Evolutionary conservation across 2,797 vertebrate species (phyloP).

Genomic region (Columba guinea): DNA sequence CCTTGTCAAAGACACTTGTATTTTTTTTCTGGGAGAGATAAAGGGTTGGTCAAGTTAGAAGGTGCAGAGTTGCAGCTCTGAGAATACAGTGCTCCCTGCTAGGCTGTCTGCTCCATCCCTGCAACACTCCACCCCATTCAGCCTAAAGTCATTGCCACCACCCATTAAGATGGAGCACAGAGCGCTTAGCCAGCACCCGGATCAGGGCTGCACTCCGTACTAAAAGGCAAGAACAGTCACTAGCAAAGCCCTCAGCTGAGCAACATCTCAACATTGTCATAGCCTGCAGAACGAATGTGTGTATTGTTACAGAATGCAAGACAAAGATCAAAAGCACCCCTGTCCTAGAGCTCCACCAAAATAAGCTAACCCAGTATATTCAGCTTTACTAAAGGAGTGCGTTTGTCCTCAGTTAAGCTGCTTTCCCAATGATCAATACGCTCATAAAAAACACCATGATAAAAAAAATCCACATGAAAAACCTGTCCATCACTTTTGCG

Average conservation of each 20-base stretch:
- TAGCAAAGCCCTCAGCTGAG: not conserved
- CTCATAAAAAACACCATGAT: slow-evolving; percentile 99
- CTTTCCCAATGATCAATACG: slow-evolving; percentile 91
- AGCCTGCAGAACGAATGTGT: not conserved
- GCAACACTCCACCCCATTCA: not conserved
- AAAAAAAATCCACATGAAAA: slow-evolving; percentile 99
- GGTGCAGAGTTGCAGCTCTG: not conserved
- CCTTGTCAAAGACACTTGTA: not conserved
- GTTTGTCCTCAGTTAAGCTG: slow-evolving; percentile 74
- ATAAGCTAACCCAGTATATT: not conserved
- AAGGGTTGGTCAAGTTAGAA: not conserved
- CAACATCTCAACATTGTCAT: not conserved
- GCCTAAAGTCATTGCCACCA: not conserved
- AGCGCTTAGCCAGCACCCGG: not conserved
- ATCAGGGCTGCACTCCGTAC: not conserved
- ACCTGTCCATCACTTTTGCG: slow-evolving; percentile 97
- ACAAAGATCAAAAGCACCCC: not conserved
- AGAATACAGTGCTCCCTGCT: not conserved
- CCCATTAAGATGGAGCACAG: not conserved
- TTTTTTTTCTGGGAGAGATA: not conserved
- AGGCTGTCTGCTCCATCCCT: not conserved
- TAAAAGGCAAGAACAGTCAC: not conserved
- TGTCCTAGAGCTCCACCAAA: not conserved
- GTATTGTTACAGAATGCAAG: slow-evolving; percentile 16
- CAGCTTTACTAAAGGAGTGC: not conserved